A percentile compares a stretch with the other conserved stretches of the same genome.
Conservation (phyloP, 1,140 invertebrate genomes). For the Drepana arcuata region DNA sequence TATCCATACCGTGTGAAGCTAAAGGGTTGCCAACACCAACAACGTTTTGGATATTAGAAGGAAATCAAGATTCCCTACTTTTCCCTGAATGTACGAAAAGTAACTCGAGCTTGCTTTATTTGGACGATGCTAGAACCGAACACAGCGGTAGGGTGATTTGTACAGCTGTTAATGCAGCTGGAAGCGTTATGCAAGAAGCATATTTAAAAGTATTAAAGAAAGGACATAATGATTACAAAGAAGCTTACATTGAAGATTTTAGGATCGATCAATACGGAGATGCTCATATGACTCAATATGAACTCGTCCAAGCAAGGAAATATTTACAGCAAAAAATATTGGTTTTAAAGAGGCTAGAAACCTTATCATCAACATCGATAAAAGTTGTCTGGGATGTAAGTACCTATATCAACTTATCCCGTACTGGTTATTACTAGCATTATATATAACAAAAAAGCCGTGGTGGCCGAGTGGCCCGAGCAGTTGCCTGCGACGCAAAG, state of each 20-base stretch:
- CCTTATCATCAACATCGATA: slow-evolving; percentile 85
- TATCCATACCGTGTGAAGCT: slow-evolving; percentile 90
- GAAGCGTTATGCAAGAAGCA: slow-evolving; percentile 62
- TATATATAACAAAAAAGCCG: too few species aligned
- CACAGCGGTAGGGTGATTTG: slow-evolving; percentile 61
- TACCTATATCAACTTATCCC: slow-evolving; percentile 24
- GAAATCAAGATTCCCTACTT: slow-evolving; percentile 53
- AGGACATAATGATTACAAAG: slow-evolving; percentile 45
- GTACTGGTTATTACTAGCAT: neutral
- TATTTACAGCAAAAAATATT: slow-evolving; percentile 87
- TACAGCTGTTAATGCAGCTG: slow-evolving; percentile 59
- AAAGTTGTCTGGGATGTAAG: slow-evolving; percentile 89
- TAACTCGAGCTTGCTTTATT: slow-evolving; percentile 61
- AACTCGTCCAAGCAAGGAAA: slow-evolving; percentile 84
- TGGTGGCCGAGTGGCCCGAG: too few species aligned
- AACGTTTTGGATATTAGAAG: slow-evolving; percentile 91
- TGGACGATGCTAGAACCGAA: slow-evolving; percentile 51
- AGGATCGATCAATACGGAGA: slow-evolving; percentile 65
- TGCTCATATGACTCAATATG: slow-evolving; percentile 80
- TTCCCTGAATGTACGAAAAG: slow-evolving; percentile 63
- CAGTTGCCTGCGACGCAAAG: too few species aligned
- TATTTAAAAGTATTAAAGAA: slow-evolving; percentile 59
- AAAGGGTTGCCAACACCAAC: slow-evolving; percentile 91
- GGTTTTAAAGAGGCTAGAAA: slow-evolving; percentile 82
- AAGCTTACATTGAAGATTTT: slow-evolving; percentile 36